These are phyloP conservation scores for Seriola rivoliana DNA, from an alignment of 2,113 vertebrate genomes.

Conservation along the genomic window DNA sequence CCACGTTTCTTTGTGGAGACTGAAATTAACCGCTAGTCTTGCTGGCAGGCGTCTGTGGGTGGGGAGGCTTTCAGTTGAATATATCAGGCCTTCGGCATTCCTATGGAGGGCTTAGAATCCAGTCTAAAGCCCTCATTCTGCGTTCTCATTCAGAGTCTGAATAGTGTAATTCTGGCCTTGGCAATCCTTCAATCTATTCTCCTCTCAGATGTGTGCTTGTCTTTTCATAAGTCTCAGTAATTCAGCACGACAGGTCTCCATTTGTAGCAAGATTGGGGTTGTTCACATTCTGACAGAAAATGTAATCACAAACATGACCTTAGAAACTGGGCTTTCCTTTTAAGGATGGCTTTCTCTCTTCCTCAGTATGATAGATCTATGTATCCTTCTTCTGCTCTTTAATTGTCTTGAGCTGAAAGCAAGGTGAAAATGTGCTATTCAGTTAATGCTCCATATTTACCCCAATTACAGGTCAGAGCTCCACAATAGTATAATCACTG, in stretches of 20 bases:
- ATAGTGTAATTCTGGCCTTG: slow-evolving; percentile 53
- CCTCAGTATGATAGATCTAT: slow-evolving; percentile 1
- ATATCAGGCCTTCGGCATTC: slow-evolving; percentile 51
- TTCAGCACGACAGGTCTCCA: slow-evolving; percentile 42
- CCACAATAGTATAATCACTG: slow-evolving; percentile 55
- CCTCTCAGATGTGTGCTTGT: slow-evolving; percentile 25
- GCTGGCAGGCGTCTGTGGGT: slow-evolving; percentile 48
- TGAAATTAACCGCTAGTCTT: slow-evolving; percentile 30
- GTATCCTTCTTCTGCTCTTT: slow-evolving; percentile 5
- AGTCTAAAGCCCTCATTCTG: slow-evolving; percentile 41
- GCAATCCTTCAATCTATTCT: slow-evolving; percentile 50
- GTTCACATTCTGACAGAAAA: slow-evolving; percentile 18
- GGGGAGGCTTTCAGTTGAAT: slow-evolving; percentile 55
- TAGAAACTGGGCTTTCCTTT: slow-evolving; percentile 17
- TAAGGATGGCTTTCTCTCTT: not conserved
- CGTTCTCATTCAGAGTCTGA: slow-evolving; percentile 54
- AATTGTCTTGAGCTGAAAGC: slow-evolving; percentile 19
- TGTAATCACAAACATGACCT: slow-evolving; percentile 1
- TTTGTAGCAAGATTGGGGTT: slow-evolving; percentile 28
- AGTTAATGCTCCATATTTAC: slow-evolving; percentile 39
- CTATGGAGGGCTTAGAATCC: slow-evolving; percentile 46
- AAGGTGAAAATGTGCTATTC: slow-evolving; percentile 39
- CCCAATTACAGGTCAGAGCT: slow-evolving; percentile 60
- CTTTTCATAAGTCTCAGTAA: slow-evolving; percentile 46
- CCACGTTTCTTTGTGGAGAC: slow-evolving; percentile 43